Percentiles rank a stretch among this genome's conserved stretches.
These are phyloP conservation scores for Rhinoptilus africanus DNA, from an alignment of 2,113 vertebrate genomes.

Conservation along the genomic window DNA sequence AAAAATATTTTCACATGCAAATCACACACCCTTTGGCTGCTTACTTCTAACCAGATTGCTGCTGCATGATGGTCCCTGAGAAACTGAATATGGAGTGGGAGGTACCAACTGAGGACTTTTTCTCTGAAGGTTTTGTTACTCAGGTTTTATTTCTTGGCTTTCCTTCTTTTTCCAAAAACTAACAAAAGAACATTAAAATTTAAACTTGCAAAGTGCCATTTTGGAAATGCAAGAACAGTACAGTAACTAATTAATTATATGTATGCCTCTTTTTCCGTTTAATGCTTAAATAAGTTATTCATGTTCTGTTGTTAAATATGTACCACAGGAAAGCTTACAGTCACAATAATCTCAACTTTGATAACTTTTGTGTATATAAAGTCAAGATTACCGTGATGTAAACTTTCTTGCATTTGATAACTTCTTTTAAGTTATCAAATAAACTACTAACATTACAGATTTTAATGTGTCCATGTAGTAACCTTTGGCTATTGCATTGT, in stretches of 20 bases:
- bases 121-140: background rate
- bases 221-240: background rate
- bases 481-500: background rate
- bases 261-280: background rate
- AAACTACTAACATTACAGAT: background rate
- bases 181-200: background rate
- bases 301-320: background rate
- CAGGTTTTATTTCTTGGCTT: background rate
- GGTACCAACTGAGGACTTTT: background rate
- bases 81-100: background rate
- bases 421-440: background rate
- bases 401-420: background rate
- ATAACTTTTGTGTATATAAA: background rate
- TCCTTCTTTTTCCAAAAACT: background rate
- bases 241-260: background rate
- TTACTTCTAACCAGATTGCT: slow-evolving; percentile 9
- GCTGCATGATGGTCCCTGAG: background rate
- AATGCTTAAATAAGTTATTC: background rate
- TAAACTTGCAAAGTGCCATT: background rate
- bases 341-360: background rate
- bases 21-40: background rate
- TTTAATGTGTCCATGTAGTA: background rate
- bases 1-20: slow-evolving; percentile 51
- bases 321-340: background rate
- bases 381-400: background rate